A percentile compares a stretch with the other conserved stretches of the same genome.
Conservation (phyloP, 2,797 vertebrate genomes). For the Sebastes nivosus region DNA sequence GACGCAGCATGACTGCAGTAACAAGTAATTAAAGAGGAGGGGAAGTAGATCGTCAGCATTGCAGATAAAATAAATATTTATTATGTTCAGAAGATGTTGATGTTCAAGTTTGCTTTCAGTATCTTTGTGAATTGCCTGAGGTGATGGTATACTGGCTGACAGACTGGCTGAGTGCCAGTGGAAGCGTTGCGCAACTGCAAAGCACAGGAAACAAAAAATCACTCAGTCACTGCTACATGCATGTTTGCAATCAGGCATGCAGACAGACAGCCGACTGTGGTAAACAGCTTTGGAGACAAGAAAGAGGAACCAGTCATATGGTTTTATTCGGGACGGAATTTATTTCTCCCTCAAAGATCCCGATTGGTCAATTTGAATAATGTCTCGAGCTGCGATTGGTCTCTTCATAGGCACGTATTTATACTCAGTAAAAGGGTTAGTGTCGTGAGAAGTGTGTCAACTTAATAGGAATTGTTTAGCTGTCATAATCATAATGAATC, state of each 20-base stretch:
- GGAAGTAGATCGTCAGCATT: not conserved
- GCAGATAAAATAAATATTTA: not conserved
- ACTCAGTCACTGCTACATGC: not conserved
- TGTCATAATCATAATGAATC: not conserved
- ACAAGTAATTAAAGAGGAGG: not conserved
- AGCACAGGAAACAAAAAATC: conserved; percentile 38
- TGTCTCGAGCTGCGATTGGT: conserved; percentile 30
- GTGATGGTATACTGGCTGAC: conserved; percentile 4
- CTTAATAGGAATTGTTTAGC: not conserved
- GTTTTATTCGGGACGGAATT: conserved; percentile 6
- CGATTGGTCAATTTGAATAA: conserved; percentile 48
- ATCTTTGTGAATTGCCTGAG: conserved; percentile 9
- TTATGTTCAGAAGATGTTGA: not conserved
- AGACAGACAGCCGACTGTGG: conserved; percentile 4
- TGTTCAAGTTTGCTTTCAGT: not conserved
- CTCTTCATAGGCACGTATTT: not conserved
- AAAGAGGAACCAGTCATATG: conserved; percentile 53
- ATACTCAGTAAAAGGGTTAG: conserved; percentile 45
- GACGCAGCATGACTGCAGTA: conserved; percentile 22
- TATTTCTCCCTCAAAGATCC: not conserved
- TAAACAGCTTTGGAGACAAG: conserved; percentile 29
- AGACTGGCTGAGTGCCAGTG: conserved; percentile 3
- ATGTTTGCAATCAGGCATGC: not conserved
- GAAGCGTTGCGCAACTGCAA: conserved; percentile 25
- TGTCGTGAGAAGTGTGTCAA: conserved; percentile 39